Conservation (phyloP, 2,888 invertebrate genomes). For the Calliphora vomitoria region DNA sequence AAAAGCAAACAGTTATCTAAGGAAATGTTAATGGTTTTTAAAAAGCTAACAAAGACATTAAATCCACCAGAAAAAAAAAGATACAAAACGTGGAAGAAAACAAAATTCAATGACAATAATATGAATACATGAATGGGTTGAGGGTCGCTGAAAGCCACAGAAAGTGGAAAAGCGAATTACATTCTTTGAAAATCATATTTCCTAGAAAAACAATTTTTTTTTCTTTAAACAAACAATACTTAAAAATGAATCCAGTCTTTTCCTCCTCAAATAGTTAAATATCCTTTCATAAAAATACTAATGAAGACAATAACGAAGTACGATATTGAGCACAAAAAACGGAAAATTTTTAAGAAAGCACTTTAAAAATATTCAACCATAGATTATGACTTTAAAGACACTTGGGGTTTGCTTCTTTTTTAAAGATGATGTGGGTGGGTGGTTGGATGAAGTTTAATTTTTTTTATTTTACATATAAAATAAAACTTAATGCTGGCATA, state of each 20-base stretch:
- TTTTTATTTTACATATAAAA: slow-evolving; percentile 8
- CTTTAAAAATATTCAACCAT: slow-evolving; percentile 27
- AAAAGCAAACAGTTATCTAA: slow-evolving; percentile 39
- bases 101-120: slow-evolving; percentile 12
- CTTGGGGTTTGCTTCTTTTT: background rate
- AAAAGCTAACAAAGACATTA: slow-evolving; percentile 57
- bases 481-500: slow-evolving; percentile 26
- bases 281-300: background rate
- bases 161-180: background rate
- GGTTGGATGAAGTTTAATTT: background rate
- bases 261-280: background rate
- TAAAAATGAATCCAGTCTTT: background rate
- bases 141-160: background rate
- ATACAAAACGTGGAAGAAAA: background rate
- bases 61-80: background rate
- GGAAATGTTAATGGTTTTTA: slow-evolving; percentile 51
- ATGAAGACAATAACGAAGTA: background rate
- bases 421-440: background rate
- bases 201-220: background rate
- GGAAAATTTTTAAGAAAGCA: slow-evolving; percentile 17
- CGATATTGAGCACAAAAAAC: background rate
- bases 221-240: background rate
- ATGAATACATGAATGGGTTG: background rate
- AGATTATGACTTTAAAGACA: slow-evolving; percentile 29
- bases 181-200: slow-evolving; percentile 12